A percentile compares a stretch with the other conserved stretches of the same genome.
Evolutionary conservation across 2,797 vertebrate species (phyloP).

Genomic region (Rhinophrynus dorsalis): DNA sequence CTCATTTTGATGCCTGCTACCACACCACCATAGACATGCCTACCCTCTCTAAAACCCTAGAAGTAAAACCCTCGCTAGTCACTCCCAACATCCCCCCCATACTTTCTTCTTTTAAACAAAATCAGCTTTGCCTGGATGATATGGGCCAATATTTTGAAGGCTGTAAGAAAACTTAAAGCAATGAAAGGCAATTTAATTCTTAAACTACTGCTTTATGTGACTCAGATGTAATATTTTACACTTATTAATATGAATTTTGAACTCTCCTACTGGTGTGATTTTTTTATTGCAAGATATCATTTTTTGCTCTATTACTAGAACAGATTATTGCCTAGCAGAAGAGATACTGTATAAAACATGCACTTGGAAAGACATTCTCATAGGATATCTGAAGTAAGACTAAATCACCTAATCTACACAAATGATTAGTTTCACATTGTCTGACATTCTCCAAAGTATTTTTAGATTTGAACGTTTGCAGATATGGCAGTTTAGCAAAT

Average conservation of each 20-base stretch:
- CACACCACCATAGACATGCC: too few species aligned
- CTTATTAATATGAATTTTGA: slow-evolving; percentile 9
- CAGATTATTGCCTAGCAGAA: slow-evolving; percentile 7
- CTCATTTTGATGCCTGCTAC: too few species aligned
- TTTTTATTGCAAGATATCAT: slow-evolving; percentile 18
- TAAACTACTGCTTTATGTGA: not conserved
- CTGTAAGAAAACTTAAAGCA: too few species aligned
- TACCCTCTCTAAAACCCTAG: too few species aligned
- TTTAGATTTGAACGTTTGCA: slow-evolving; percentile 37
- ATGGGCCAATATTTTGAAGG: too few species aligned
- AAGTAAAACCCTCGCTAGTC: too few species aligned
- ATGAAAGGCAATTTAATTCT: not conserved
- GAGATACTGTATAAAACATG: slow-evolving; percentile 7
- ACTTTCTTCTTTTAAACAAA: too few species aligned
- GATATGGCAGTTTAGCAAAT: slow-evolving; percentile 30
- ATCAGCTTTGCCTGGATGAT: too few species aligned
- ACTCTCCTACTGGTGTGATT: not conserved
- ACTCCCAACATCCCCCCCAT: too few species aligned
- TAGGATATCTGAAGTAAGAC: slow-evolving; percentile 18
- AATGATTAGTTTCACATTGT: slow-evolving; percentile 45
- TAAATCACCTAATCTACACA: slow-evolving; percentile 38
- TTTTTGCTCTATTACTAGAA: slow-evolving; percentile 18
- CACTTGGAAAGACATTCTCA: slow-evolving; percentile 1
- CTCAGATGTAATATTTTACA: too few species aligned
- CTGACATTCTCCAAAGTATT: slow-evolving; percentile 37